Base-by-base conservation (phyloP, 2,113 vertebrate genomes). In the Accipiter cooperii region DNA sequence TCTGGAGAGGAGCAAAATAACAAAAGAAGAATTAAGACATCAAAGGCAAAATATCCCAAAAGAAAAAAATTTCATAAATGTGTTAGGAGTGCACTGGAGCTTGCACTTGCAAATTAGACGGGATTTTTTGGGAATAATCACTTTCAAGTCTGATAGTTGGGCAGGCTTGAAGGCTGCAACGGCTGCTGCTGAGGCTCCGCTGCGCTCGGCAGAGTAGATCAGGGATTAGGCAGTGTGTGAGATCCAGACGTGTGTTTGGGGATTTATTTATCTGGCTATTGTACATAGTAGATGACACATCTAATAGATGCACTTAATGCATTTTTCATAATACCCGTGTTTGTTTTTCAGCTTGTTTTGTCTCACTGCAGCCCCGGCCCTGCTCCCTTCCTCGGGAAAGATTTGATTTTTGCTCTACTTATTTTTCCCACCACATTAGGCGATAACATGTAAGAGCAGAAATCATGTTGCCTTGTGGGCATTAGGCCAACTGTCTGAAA, bases 331-430 rank as follows among this genome's bases (percentile, higher is more conserved):
- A 90, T 82, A 69, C 54, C 89, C 58, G 1, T 90, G 75, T 76
- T 84, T 89, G 71, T 42, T 79, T 76, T 31, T 80, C 92, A 95
- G 90, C 93, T 94, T 34, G 1, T 94, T 83, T 95, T 73, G 61
- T 84, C 86, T 93, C 57, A 40, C 46, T 63, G 26, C 89, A 69
- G 22, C 76, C 51, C 58, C 25, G 0, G 0, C 15, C 58, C 33
- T 0, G 0, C 58, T 86, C 82, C 78, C 70, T 76, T 90, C 94
- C 94, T 63, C 12, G 6, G 93, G 66, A 94, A 87, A 69, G 93
- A 66, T 74, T 58, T 46, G 70, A 10, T 95, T 96, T 90, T 93
- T 95, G 93, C 87, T 93, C 91, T 49, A 61, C 57, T 96, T 89
- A n/a, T 14, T 97, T 83, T 71, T 17, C 79, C 87, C 91, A 58